Evolutionary conservation across 2,888 invertebrate species (phyloP), one percentile per base, ranked within the genome.

Genomic region (Amblyteles armatorius): DNA sequence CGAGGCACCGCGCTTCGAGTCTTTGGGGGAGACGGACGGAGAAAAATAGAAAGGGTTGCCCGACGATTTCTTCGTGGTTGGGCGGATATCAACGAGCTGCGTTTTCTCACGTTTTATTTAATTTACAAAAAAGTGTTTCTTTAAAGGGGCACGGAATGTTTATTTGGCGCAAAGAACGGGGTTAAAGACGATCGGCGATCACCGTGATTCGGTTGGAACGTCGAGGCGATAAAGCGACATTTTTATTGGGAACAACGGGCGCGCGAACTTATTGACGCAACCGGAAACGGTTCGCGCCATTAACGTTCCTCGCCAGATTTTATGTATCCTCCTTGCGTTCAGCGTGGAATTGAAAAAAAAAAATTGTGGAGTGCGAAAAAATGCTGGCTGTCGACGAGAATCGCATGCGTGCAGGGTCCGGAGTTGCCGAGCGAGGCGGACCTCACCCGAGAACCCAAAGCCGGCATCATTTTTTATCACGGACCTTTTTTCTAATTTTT

Each of bases 261-360:
- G 16, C 72, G 67, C 40, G 50, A 3, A 3, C 16, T 33, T 2
- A 63, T 76, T 69, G 76, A 82, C 57, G 69, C 81, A 36, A 69
- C 76, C 69, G 69, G 81, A 76, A 82, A 76, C 69, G 63, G 16
- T 36, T 33, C 44, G 22, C 29, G 55, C n/a, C 40, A 13, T 68
- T 29, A 71, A 83, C 74, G 83, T 83, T 83, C 74, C 71, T 55
- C 63, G 65, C 63, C 55, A 71, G 68, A 79, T 79, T 83, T 83
- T 79, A 79, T 76, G 76, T 65, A 63, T 83, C 83, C 83, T 79
- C 55, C 65, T 71, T 22, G 79, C 74, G 60, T 55, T 79, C 29
- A 29, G 44, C 63, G 79, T 76, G 69, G 69, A 79, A 83, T 65
- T 72, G 74, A 40, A 74, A 36, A 40, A 26, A 68, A 22, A 22